phyloP scores from a whole-genome alignment of 2,888 invertebrate genomes.

The Morpho helenor region DNA sequence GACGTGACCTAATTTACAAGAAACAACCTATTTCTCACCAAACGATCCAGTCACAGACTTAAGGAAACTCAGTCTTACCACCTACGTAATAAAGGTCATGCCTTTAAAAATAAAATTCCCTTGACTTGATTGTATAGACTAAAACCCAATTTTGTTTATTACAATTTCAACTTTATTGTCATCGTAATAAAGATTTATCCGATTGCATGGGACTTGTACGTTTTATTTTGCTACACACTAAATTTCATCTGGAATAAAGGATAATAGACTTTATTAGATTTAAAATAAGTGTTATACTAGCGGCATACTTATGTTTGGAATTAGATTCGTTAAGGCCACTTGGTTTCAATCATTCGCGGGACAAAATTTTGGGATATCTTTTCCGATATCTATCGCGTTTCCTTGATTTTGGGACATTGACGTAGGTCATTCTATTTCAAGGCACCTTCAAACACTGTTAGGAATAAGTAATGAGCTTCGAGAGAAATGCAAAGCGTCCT shows the following conservation, averaged over 20 bases:
- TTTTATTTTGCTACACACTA: slow-evolving; percentile 21
- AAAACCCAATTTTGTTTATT: slow-evolving; percentile 21
- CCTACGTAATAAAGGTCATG: slow-evolving; percentile 33
- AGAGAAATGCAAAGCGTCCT: slow-evolving; percentile 17
- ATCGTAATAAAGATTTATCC: slow-evolving; percentile 29
- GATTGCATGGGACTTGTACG: slow-evolving; percentile 28
- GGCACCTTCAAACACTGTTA: slow-evolving; percentile 12
- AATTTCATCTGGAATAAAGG: slow-evolving; percentile 12
- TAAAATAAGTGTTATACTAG: slow-evolving; percentile 14
- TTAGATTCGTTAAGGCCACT: slow-evolving; percentile 44
- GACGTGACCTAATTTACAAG: slow-evolving; percentile 67
- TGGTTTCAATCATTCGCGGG: slow-evolving; percentile 55
- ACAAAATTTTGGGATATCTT: slow-evolving; percentile 46
- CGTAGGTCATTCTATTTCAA: slow-evolving; percentile 29
- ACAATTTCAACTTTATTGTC: slow-evolving; percentile 30
- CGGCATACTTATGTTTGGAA: slow-evolving; percentile 30
- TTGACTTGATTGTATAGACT: slow-evolving; percentile 34
- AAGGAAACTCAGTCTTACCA: slow-evolving; percentile 36
- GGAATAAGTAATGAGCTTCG: slow-evolving; percentile 22
- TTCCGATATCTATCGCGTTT: slow-evolving; percentile 36
- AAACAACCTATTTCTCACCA: slow-evolving; percentile 54
- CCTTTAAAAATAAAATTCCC: slow-evolving; percentile 37
- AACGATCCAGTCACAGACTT: slow-evolving; percentile 28
- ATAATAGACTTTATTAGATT: slow-evolving; percentile 25
- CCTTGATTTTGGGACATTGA: slow-evolving; percentile 44